Evolutionary conservation across 2,888 invertebrate species (phyloP).

Genomic region (Rosalia funebris): DNA sequence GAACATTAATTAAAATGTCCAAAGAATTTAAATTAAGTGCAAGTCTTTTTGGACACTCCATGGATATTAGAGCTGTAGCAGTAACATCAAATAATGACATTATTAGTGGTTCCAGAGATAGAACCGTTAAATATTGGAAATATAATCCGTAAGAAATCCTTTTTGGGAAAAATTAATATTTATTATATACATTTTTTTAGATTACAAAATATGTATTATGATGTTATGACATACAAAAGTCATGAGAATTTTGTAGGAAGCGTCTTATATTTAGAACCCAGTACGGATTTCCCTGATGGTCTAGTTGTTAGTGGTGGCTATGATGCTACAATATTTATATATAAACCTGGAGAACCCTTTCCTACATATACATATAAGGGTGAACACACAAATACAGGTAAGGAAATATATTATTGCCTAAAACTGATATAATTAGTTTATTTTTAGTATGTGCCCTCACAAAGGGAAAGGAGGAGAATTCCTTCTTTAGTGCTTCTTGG

Average conservation of each 20-base stretch:
- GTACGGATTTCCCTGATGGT: slow-evolving; percentile 76
- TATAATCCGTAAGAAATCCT: slow-evolving; percentile 74
- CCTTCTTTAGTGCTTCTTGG: slow-evolving; percentile 90
- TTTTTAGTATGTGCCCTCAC: slow-evolving; percentile 66
- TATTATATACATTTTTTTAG: slow-evolving; percentile 60
- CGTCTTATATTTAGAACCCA: slow-evolving; percentile 80
- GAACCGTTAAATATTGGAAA: slow-evolving; percentile 87
- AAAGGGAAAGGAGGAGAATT: slow-evolving; percentile 65
- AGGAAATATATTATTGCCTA: neutral
- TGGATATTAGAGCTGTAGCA: slow-evolving; percentile 85
- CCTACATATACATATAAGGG: slow-evolving; percentile 74
- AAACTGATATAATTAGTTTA: too few relatives aligned
- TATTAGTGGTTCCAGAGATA: slow-evolving; percentile 89
- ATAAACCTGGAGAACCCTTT: slow-evolving; percentile 74
- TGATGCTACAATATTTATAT: slow-evolving; percentile 85
- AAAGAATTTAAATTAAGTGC: slow-evolving; percentile 80
- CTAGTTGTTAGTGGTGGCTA: slow-evolving; percentile 90
- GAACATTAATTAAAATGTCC: too few relatives aligned
- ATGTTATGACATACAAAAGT: slow-evolving; percentile 77
- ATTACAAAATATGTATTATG: slow-evolving; percentile 71
- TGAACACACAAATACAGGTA: slow-evolving; percentile 82
- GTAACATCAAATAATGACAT: slow-evolving; percentile 75
- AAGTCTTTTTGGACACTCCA: slow-evolving; percentile 80
- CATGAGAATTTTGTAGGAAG: slow-evolving; percentile 88
- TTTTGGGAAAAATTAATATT: slow-evolving; percentile 3